These are phyloP conservation scores for Laticauda laticaudata DNA, from an alignment of 2,113 vertebrate species.

Conservation along the genomic window DNA sequence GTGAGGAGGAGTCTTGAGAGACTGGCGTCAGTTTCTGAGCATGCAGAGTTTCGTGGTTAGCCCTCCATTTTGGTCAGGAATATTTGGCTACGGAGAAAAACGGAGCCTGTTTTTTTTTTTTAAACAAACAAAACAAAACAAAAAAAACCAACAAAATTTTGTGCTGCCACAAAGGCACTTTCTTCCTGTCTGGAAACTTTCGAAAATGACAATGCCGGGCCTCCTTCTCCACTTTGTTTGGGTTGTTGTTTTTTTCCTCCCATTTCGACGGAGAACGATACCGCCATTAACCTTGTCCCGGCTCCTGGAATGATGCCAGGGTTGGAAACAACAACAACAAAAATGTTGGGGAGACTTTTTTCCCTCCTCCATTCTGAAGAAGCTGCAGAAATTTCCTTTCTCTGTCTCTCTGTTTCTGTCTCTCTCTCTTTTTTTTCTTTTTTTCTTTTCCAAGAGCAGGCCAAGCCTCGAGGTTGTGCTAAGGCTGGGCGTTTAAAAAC, in stretches of 20 bases:
- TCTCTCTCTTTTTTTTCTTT: neutral
- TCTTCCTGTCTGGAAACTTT: neutral
- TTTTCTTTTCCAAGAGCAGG: slow-evolving; percentile 24
- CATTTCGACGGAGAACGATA: slow-evolving; percentile 31
- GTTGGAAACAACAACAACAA: neutral
- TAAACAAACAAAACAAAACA: no score
- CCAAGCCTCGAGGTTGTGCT: slow-evolving; percentile 21
- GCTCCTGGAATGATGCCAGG: neutral
- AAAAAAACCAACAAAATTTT: neutral
- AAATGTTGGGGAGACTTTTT: neutral
- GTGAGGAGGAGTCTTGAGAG: slow-evolving; percentile 9
- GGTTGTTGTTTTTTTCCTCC: slow-evolving; percentile 30
- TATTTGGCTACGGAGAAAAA: slow-evolving; percentile 26
- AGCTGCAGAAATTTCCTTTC: neutral
- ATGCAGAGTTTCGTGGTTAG: neutral
- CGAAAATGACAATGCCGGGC: neutral
- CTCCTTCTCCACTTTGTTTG: neutral
- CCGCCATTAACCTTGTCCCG: slow-evolving; percentile 28
- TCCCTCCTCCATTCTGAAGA: neutral
- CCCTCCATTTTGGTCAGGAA: slow-evolving; percentile 27
- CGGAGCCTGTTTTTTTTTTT: neutral
- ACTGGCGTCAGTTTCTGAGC: neutral
- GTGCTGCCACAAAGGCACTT: slow-evolving; percentile 29
- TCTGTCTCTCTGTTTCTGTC: no score
- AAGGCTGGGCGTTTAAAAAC: slow-evolving; percentile 45